Percentiles rank a stretch among this genome's conserved stretches.
Conservation (phyloP, 2,113 vertebrate species). For the Sphyrna mokarran region DNA sequence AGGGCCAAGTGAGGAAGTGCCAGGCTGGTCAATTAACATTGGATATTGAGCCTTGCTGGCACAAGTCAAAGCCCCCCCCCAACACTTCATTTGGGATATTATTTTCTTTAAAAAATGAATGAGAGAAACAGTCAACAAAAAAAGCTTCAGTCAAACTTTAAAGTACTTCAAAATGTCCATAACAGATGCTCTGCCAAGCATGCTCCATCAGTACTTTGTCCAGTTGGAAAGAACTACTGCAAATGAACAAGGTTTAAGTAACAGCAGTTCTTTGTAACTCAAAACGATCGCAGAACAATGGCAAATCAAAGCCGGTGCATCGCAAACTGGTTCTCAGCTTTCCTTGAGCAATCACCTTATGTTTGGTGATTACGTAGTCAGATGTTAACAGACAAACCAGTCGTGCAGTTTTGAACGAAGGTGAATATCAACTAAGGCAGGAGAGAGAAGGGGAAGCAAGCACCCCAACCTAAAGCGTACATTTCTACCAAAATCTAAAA, state of each 20-base stretch:
- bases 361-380: neutral
- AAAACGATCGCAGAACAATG: neutral
- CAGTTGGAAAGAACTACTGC: neutral
- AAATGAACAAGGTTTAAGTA: neutral
- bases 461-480: neutral
- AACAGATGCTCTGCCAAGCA: neutral
- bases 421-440: neutral
- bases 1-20: neutral
- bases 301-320: neutral
- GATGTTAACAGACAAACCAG: neutral
- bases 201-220: neutral
- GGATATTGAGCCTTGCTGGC: neutral
- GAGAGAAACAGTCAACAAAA: neutral
- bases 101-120: neutral
- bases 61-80: neutral
- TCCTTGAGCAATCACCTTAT: neutral
- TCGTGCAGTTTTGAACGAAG: neutral
- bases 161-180: neutral
- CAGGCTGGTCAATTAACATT: neutral
- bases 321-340: neutral
- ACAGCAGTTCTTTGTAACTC: neutral
- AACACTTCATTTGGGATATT: neutral
- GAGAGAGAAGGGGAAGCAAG: neutral
- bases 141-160: neutral
- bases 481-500: conserved; percentile 16